phyloP scores from a whole-genome alignment of 1,140 invertebrate genomes.

The Polyergus mexicanus region DNA sequence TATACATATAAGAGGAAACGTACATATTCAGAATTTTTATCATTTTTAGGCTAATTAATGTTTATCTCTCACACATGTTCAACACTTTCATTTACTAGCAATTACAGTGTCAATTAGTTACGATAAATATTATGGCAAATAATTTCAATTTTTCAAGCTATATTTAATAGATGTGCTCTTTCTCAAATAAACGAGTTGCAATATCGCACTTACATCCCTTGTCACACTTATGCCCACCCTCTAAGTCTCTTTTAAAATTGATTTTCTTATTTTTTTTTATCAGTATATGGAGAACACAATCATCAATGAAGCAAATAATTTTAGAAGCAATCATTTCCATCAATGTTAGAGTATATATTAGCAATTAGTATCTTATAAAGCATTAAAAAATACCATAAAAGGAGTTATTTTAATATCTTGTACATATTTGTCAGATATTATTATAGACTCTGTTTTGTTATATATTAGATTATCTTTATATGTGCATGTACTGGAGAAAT shows the following conservation, averaged over 20 bases:
- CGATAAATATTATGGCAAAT: slow-evolving; percentile 43
- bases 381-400: slow-evolving; percentile 23
- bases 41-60: slow-evolving; percentile 52
- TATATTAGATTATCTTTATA: slow-evolving; percentile 18
- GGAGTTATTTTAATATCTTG: slow-evolving; percentile 15
- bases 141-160: slow-evolving; percentile 32
- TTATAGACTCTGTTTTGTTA: background rate
- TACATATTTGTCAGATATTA: background rate
- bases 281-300: slow-evolving; percentile 10
- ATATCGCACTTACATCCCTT: slow-evolving; percentile 85
- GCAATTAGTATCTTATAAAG: slow-evolving; percentile 35
- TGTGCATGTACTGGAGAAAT: slow-evolving; percentile 47
- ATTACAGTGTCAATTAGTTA: slow-evolving; percentile 53
- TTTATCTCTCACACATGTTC: slow-evolving; percentile 37
- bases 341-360: slow-evolving; percentile 13
- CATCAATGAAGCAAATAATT: slow-evolving; percentile 45
- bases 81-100: slow-evolving; percentile 55
- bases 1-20: slow-evolving; percentile 84
- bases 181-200: slow-evolving; percentile 42
- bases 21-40: slow-evolving; percentile 84
- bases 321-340: slow-evolving; percentile 32
- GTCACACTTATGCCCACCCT: slow-evolving; percentile 85
- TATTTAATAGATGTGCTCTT: slow-evolving; percentile 53
- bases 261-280: slow-evolving; percentile 63
- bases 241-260: slow-evolving; percentile 79